These are phyloP conservation scores for Reinhardtius hippoglossoides DNA, from an alignment of 2,113 vertebrate species.

Conservation along the genomic window DNA sequence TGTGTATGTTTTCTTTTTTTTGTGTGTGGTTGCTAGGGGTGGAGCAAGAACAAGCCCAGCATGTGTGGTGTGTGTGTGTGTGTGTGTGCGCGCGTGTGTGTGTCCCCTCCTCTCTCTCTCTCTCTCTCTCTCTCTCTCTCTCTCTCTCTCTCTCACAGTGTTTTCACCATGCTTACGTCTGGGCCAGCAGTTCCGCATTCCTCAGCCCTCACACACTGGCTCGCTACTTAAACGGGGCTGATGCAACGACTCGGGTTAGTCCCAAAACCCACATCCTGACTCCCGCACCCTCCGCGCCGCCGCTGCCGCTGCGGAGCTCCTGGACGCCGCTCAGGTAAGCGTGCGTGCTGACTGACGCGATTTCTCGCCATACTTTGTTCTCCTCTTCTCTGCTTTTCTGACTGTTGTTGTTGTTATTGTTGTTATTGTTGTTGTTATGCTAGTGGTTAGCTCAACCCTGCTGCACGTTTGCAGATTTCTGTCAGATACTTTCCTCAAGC, in stretches of 20 bases:
- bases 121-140: conserved; percentile 59
- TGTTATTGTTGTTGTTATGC: not conserved
- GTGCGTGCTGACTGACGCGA: not conserved
- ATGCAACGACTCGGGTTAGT: conserved; percentile 85
- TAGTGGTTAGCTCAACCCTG: not conserved
- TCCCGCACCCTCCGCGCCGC: conserved; percentile 11
- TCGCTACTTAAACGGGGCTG: conserved; percentile 91
- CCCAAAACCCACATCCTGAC: conserved; percentile 55
- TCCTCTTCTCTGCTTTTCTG: too few relatives aligned
- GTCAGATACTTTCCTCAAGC: conserved; percentile 7
- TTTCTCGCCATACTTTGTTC: not conserved
- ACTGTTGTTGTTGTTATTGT: too few relatives aligned
- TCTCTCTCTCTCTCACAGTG: conserved; percentile 57
- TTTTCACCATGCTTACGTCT: conserved; percentile 87
- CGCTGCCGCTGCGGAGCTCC: conserved; percentile 49
- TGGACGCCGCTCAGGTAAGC: conserved; percentile 76
- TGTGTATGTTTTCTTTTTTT: conserved; percentile 75
- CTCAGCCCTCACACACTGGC: conserved; percentile 84
- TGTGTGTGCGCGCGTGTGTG: not conserved
- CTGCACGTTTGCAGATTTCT: conserved; percentile 6
- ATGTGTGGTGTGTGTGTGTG: not conserved
- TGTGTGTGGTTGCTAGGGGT: conserved; percentile 81
- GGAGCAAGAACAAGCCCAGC: conserved; percentile 65
- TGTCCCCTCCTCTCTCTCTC: conserved; percentile 52
- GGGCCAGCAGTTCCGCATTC: conserved; percentile 92